A percentile compares a stretch with the other conserved stretches of the same genome.
Conservation (phyloP, 2,113 vertebrate species). For the Cyanocitta stelleri region DNA sequence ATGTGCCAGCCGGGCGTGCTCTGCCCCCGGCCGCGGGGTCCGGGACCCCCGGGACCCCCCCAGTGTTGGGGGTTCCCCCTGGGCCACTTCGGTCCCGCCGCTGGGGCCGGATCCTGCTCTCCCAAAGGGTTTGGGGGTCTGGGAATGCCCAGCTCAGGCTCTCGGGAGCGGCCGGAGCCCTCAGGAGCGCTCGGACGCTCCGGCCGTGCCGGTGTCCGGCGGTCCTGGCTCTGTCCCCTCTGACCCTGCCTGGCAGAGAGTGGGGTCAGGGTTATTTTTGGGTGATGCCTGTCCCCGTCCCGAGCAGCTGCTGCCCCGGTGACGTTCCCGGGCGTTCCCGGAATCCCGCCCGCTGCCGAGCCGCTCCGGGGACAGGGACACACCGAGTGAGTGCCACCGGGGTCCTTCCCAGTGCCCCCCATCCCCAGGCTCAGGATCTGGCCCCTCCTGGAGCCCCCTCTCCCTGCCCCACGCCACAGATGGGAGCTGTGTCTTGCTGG, state of each 20-base stretch:
- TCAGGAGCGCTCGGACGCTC: fast-evolving
- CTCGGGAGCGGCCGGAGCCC: fast-evolving
- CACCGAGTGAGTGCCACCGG: background rate
- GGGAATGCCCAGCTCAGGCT: background rate
- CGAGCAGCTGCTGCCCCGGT: background rate
- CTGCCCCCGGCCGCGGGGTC: background rate
- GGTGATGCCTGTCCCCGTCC: background rate
- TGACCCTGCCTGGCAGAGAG: background rate
- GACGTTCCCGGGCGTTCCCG: background rate
- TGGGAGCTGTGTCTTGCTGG: background rate
- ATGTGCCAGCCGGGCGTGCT: background rate
- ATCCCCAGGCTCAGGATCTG: fast-evolving
- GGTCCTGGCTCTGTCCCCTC: background rate
- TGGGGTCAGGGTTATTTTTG: background rate
- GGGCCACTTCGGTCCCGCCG: fast-evolving
- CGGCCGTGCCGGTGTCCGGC: fast-evolving
- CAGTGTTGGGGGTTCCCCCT: fast-evolving
- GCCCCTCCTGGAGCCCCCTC: background rate
- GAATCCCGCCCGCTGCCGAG: background rate
- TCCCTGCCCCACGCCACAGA: background rate
- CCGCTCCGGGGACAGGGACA: background rate
- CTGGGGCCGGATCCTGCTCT: background rate
- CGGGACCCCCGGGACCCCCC: background rate
- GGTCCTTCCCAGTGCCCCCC: fast-evolving
- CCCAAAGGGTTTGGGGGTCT: background rate